phyloP scores from a whole-genome alignment of 2,797 vertebrate genomes.

The Eleutherodactylus coqui region DNA sequence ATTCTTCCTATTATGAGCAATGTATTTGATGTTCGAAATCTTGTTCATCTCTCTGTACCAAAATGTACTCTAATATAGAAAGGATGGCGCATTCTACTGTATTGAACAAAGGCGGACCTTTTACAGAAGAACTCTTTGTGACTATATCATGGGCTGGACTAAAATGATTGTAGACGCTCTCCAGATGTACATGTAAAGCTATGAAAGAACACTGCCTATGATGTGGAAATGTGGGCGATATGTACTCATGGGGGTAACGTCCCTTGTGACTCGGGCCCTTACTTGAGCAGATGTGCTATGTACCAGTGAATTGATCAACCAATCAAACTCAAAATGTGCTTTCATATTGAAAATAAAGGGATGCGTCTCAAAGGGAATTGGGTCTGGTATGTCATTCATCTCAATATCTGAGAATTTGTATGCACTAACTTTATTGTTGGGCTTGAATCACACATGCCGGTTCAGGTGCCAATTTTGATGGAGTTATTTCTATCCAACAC shows the following conservation, averaged over 20 bases:
- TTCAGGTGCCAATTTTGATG: too few species aligned
- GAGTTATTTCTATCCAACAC: neutral
- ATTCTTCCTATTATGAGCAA: neutral
- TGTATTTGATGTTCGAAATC: neutral
- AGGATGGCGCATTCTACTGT: neutral
- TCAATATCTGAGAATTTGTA: neutral
- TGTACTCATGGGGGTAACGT: neutral
- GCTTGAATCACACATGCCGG: neutral
- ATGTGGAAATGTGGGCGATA: neutral
- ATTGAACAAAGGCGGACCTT: neutral
- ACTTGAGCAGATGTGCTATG: neutral
- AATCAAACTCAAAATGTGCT: slow-evolving; percentile 22
- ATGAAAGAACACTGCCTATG: neutral
- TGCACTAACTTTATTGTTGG: neutral
- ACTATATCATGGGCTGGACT: neutral
- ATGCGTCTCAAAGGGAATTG: slow-evolving; percentile 44
- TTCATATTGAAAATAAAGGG: slow-evolving; percentile 50
- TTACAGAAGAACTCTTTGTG: neutral
- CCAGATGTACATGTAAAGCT: neutral
- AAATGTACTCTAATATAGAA: slow-evolving; percentile 17
- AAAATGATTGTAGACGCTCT: neutral
- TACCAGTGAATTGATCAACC: neutral
- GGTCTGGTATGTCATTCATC: slow-evolving; percentile 14
- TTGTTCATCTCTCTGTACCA: slow-evolving; percentile 3
- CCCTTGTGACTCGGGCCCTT: neutral